Conservation (phyloP, 1,140 invertebrate species). For the Drosophila mojavensis region DNA sequence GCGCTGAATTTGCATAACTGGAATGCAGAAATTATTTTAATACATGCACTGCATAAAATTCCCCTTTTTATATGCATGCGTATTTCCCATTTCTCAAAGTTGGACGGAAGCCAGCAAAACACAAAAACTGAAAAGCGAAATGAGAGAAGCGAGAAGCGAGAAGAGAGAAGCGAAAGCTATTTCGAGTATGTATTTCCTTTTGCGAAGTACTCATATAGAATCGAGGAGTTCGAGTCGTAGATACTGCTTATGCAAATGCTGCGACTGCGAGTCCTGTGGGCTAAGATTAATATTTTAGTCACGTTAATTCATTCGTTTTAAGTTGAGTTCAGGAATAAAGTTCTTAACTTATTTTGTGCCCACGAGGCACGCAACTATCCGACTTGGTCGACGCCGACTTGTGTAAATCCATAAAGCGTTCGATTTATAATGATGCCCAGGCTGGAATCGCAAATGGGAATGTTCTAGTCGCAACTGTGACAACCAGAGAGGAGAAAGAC, state of each 20-base stretch:
- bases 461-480: not conserved
- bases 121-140: conserved; percentile 1
- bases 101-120: not conserved
- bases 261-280: conserved; percentile 28
- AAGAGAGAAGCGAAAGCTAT: not conserved
- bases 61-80: conserved; percentile 60
- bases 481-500: not conserved
- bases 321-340: conserved; percentile 73
- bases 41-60: conserved; percentile 71
- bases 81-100: conserved; percentile 25
- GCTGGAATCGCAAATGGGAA: not conserved
- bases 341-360: conserved; percentile 75
- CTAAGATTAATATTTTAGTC: conserved; percentile 78
- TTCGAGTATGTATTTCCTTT: not conserved
- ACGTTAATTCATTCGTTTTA: conserved; percentile 71
- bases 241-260: conserved; percentile 63
- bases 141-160: not conserved
- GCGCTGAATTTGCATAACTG: conserved; percentile 62
- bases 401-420: conserved; percentile 73
- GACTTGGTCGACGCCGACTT: conserved; percentile 32
- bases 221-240: not conserved
- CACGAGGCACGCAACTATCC: conserved; percentile 75
- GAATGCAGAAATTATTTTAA: conserved; percentile 74
- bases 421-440: conserved; percentile 67
- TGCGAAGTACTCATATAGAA: conserved; percentile 8